Percentiles rank a stretch among this genome's conserved stretches.
Conservation (phyloP, 2,888 invertebrate species). For the Agriopis leucophaearia region DNA sequence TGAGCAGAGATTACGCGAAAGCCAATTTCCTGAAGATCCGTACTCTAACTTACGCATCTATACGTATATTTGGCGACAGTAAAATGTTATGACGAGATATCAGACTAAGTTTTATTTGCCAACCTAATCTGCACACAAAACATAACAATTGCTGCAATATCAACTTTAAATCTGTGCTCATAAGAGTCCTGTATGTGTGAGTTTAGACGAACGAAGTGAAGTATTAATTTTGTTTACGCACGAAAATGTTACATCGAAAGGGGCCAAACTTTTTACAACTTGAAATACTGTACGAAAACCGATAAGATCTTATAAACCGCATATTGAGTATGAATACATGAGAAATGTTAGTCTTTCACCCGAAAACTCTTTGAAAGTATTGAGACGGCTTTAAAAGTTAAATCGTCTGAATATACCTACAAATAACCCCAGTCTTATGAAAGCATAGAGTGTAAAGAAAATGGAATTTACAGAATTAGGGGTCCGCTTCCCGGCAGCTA, state of each 20-base stretch:
- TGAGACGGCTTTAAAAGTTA: slow-evolving; percentile 31
- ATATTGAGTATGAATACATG: slow-evolving; percentile 64
- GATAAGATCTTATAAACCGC: slow-evolving; percentile 75
- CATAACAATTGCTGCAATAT: slow-evolving; percentile 36
- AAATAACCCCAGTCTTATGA: no score
- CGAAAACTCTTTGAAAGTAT: slow-evolving; percentile 37
- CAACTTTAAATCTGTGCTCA: slow-evolving; percentile 39
- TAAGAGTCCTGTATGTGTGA: slow-evolving; percentile 38
- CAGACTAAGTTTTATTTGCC: slow-evolving; percentile 67
- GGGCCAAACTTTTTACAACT: slow-evolving; percentile 81
- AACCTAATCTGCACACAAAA: slow-evolving; percentile 46
- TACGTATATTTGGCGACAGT: slow-evolving; percentile 69
- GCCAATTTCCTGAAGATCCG: slow-evolving; percentile 72
- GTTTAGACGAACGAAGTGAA: slow-evolving; percentile 34
- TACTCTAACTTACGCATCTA: slow-evolving; percentile 60
- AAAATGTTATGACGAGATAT: slow-evolving; percentile 81
- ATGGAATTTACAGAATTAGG: no score
- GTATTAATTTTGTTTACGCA: slow-evolving; percentile 53
- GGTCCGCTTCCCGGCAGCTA: no score
- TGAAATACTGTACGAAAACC: slow-evolving; percentile 73
- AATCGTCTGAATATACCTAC: slow-evolving; percentile 37
- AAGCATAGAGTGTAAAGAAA: no score
- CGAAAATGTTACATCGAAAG: slow-evolving; percentile 72
- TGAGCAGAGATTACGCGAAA: slow-evolving; percentile 66
- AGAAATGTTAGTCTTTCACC: slow-evolving; percentile 53